Conservation (phyloP, 2,113 vertebrate genomes). For the Phocoena sinus region DNA sequence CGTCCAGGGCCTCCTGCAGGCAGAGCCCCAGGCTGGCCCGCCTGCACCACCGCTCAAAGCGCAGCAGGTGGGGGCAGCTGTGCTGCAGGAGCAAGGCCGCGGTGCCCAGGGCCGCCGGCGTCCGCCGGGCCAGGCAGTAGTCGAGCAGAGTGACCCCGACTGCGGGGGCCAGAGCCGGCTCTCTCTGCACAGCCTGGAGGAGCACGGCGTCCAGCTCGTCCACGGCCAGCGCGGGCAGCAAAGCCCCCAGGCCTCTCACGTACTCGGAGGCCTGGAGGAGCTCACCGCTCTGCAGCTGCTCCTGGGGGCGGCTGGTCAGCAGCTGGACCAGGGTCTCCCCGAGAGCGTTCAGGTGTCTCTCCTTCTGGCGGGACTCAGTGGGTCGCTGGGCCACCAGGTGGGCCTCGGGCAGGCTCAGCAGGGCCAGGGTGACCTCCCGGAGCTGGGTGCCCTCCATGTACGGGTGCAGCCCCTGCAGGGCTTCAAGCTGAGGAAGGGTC, state of each 20-base stretch:
- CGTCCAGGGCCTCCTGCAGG: slow-evolving; percentile 72
- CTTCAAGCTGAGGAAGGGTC: slow-evolving; percentile 81
- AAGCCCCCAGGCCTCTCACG: slow-evolving; percentile 81
- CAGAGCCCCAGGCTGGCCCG: slow-evolving; percentile 57
- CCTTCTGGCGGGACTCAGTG: not conserved
- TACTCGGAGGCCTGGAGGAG: slow-evolving; percentile 81
- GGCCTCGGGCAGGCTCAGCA: slow-evolving; percentile 85
- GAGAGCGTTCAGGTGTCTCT: slow-evolving; percentile 81
- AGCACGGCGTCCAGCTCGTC: slow-evolving; percentile 84
- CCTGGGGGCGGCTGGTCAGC: slow-evolving; percentile 77
- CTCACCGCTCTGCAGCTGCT: slow-evolving; percentile 53
- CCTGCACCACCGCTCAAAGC: slow-evolving; percentile 92
- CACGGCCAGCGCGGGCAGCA: slow-evolving; percentile 83
- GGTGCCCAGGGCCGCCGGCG: slow-evolving; percentile 68
- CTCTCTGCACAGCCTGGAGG: slow-evolving; percentile 78
- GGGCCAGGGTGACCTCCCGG: slow-evolving; percentile 81
- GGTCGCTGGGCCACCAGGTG: slow-evolving; percentile 73
- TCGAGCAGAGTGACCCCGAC: slow-evolving; percentile 81
- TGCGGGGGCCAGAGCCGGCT: slow-evolving; percentile 79
- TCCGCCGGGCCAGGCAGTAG: slow-evolving; percentile 82
- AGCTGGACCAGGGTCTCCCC: slow-evolving; percentile 85
- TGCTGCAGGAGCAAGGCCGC: slow-evolving; percentile 82
- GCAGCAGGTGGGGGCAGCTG: slow-evolving; percentile 86
- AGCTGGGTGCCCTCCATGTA: slow-evolving; percentile 83
- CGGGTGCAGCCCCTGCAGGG: slow-evolving; percentile 83